Conservation (phyloP, 2,113 vertebrate species). For the Lophotis ruficrista region DNA sequence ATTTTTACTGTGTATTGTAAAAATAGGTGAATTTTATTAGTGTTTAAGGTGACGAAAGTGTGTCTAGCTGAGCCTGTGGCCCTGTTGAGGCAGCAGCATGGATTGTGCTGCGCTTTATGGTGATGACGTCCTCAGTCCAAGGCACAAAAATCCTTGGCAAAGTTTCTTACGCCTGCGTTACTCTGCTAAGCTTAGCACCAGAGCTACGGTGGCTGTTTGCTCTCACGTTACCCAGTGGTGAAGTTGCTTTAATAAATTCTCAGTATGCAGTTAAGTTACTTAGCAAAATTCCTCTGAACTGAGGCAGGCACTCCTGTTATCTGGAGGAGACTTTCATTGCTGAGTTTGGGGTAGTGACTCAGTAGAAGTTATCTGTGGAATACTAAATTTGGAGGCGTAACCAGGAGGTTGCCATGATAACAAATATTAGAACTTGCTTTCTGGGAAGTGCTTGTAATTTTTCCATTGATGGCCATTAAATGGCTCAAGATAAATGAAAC, state of each 20-base stretch:
- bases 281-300: slow-evolving; percentile 29
- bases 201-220: background rate
- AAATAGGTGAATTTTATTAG: background rate
- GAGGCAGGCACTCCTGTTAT: slow-evolving; percentile 29
- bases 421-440: slow-evolving; percentile 50
- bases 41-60: background rate
- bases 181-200: background rate
- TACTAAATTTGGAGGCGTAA: slow-evolving; percentile 63
- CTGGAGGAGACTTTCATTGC: slow-evolving; percentile 38
- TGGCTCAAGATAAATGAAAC: slow-evolving; percentile 31
- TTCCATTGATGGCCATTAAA: slow-evolving; percentile 49
- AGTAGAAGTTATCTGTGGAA: slow-evolving; percentile 52
- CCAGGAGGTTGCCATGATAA: slow-evolving; percentile 59
- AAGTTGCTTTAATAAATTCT: slow-evolving; percentile 13
- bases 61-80: background rate
- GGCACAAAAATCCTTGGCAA: background rate
- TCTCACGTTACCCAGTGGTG: background rate
- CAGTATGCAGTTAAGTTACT: background rate
- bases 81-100: background rate
- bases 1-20: background rate
- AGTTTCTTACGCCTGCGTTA: background rate
- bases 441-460: slow-evolving; percentile 49
- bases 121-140: background rate
- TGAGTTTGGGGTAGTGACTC: slow-evolving; percentile 55
- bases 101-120: background rate